Percentiles rank a stretch among this genome's conserved stretches.
Conservation (phyloP, 2,888 invertebrate species). For the Drosophila sordidula region DNA sequence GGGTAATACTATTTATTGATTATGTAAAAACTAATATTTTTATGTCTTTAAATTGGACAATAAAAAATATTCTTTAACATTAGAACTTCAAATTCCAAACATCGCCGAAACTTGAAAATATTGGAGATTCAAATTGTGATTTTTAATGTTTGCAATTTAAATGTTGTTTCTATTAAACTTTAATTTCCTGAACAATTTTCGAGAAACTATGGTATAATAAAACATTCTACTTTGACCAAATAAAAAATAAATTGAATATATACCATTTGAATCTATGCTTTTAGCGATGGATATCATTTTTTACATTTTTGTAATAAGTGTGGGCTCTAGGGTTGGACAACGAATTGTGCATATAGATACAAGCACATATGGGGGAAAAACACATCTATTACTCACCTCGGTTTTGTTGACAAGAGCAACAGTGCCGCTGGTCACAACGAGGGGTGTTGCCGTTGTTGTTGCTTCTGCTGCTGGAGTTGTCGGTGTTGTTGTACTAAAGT, state of each 20-base stretch:
- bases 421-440: conserved; percentile 75
- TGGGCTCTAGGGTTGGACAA: conserved; percentile 12
- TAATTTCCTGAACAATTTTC: neutral
- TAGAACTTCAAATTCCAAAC: neutral
- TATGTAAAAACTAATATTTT: too few species aligned
- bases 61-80: neutral
- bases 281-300: neutral
- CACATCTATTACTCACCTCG: conserved; percentile 70
- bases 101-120: too few species aligned
- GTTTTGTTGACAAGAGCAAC: conserved; percentile 64
- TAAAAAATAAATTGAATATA: neutral
- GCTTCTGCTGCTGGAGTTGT: conserved; percentile 51
- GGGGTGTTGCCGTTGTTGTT: conserved; percentile 67
- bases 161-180: neutral
- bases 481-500: conserved; percentile 78
- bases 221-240: neutral
- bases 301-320: neutral
- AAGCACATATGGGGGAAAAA: conserved; percentile 1
- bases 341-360: conserved; percentile 13
- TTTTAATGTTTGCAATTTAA: too few species aligned
- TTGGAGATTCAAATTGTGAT: too few species aligned
- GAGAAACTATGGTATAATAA: neutral
- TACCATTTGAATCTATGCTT: neutral
- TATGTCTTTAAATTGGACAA: too few species aligned
- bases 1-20: too few species aligned